Conservation (phyloP, 1,140 invertebrate genomes). For the Aplysia californica region DNA sequence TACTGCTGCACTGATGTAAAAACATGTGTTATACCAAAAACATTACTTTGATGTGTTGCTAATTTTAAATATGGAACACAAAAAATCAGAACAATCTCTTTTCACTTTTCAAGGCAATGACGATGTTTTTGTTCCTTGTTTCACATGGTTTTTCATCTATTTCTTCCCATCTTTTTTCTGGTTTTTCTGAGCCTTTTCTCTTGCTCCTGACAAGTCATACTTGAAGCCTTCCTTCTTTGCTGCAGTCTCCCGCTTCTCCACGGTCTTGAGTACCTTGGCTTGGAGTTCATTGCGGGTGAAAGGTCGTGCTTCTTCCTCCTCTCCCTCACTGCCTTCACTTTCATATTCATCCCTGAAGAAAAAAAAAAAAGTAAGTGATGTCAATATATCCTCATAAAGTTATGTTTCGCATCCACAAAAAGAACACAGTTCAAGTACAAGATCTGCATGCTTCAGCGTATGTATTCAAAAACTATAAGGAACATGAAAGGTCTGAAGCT, state of each 20-base stretch:
- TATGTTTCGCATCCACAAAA: background rate
- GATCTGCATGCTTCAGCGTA: too few species aligned
- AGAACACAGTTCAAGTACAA: too few species aligned
- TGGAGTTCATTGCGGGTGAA: constrained; percentile 63
- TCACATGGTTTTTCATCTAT: constrained; percentile 10
- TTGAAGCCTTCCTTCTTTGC: constrained; percentile 59
- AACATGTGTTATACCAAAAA: background rate
- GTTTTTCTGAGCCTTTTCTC: constrained; percentile 61
- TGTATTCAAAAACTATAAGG: too few species aligned
- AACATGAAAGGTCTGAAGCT: too few species aligned
- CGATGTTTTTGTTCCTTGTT: background rate
- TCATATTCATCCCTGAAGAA: constrained; percentile 64
- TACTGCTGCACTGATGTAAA: background rate
- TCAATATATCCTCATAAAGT: background rate
- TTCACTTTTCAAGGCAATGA: background rate
- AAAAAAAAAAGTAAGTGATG: background rate
- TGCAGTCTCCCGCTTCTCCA: constrained; percentile 63
- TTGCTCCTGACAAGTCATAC: constrained; percentile 61
- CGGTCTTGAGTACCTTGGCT: constrained; percentile 65
- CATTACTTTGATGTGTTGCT: too few species aligned
- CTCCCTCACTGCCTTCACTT: constrained; percentile 61
- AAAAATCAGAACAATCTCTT: too few species aligned
- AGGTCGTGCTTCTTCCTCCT: constrained; percentile 63
- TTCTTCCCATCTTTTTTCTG: constrained; percentile 63
- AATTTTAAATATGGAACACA: too few species aligned